Evolutionary conservation across 2,888 invertebrate species (phyloP), one percentile per base, ranked within the genome.

Genomic region (Resseliella maxima): DNA sequence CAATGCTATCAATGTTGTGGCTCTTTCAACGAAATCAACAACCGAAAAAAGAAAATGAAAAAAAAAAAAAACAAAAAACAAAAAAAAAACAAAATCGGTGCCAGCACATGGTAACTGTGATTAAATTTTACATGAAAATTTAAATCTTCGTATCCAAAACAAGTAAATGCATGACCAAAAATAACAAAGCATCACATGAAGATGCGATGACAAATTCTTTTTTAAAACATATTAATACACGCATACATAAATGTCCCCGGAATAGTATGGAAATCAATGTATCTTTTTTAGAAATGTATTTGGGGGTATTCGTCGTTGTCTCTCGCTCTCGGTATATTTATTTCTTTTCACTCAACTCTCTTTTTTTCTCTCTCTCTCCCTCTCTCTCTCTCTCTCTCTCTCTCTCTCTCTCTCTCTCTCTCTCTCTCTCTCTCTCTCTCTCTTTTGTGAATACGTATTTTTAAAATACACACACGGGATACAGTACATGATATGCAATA

Each of bases 401-500:
- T n/a, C n/a, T n/a, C n/a, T n/a, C n/a, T n/a, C n/a, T n/a, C n/a
- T n/a, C n/a, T n/a, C n/a, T n/a, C n/a, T n/a, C n/a, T n/a, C n/a
- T n/a, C n/a, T n/a, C n/a, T n/a, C n/a, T n/a, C n/a, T n/a, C n/a
- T n/a, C n/a, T n/a, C n/a, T n/a, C n/a, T n/a, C n/a, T n/a, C n/a
- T n/a, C n/a, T n/a, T n/a, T n/a, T n/a, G n/a, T 12, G 45, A 5
- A 45, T 45, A 45, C 45, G 59, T 59, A 59, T 59, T 59, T 59
- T n/a, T 2, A 59, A 59, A 41, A 12, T 8, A 41, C 41, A 15
- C 72, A 72, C 72, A 31, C 72, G 72, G n/a, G n/a, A n/a, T n/a
- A 72, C 31, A 35, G 72, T 72, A 72, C 72, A 72, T 72, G 72
- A 72, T 35, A 72, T 72, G 72, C 72, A 72, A 72, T 35, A 72